Evolutionary conservation across 1,140 invertebrate species (phyloP), one percentile per base, ranked within the genome.

Genomic region (Ostrea denselamellosa): DNA sequence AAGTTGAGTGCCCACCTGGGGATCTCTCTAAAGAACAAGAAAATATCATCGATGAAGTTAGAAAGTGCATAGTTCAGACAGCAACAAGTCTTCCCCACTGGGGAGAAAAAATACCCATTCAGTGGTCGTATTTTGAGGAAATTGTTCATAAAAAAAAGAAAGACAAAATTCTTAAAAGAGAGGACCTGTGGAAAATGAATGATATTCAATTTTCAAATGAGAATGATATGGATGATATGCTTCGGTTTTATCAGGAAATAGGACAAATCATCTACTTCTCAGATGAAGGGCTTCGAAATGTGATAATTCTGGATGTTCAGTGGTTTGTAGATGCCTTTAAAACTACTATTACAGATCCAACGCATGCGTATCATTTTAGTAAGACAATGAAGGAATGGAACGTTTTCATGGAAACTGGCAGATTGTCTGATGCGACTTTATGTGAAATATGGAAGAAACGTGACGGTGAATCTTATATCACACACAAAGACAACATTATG

Each of bases 241-340:
- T 62, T 19, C 17, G 56, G n/a, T 62, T 62, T 62, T 62, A 62
- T n/a, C 56, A 62, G 8, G 56, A 62, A n/a, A 62, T 62, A 19
- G 56, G 56, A 2, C 56, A 62, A n/a, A 62, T 62, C n/a, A 5
- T 62, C 17, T 62, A 62, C 56, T 62, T 62, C 56, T 62, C 56
- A 62, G 56, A 62, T 17, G 17, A 62, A 19, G 56, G 56, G 17
- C 56, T 62, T n/a, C 14, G 17, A 62, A 14, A 62, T 5, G 1
- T 7, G 5, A n/a, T 62, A 0, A 62, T 62, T 19, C 56, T 62
- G 17, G 56, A 62, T 62, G 56, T 62, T 19, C 56, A 62, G 17
- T 62, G 56, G 56, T 62, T 62, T 62, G 56, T 62, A n/a, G 56
- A 62, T 62, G 56, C 56, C 17, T 62, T 62, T 17, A 62, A 62